Evolutionary conservation across 2,797 vertebrate species (phyloP), one percentile per base, ranked within the genome.

Genomic region (Liparis tanakae): DNA sequence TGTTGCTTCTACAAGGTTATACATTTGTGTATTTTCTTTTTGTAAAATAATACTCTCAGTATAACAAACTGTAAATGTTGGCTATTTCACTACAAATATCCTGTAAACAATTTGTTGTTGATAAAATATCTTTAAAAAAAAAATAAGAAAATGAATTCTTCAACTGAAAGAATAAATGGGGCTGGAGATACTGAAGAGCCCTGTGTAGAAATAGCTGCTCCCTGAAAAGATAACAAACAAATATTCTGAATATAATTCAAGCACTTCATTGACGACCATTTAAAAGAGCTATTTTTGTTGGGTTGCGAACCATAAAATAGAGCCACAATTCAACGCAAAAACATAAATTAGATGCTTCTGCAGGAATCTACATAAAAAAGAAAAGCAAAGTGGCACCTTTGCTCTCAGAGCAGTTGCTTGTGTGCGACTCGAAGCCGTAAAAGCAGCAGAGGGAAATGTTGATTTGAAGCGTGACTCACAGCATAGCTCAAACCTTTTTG

Each of bases 101-200:
- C 25, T 30, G 25, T 30, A 30, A 30, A 30, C 2, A 30, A 30
- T 1, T 30, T 30, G 2, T 30, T 30, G 2, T 30, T 30, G 2
- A 30, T 50, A 61, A 68, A 84, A 82, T 77, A 69, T 64, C 18
- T 64, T 53, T 76, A 88, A 2, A 30, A 30, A 30, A 30, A 30
- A 30, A 82, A 77, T 69, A 74, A 72, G 39, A 65, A 75, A 74
- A 68, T 79, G 43, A 60, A 56, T 74, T 72, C n/a, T 81, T 70
- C 9, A 74, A 56, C 50, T 64, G 48, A 80, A 36, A 63, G 62
- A 61, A 66, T 55, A 30, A 81, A 74, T 74, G 10, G 48, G n/a
- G 37, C 36, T 65, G 66, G 22, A 65, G 44, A 43, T 34, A 58
- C 30, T n/a, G 48, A 74, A 33, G 62, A 85, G 61, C 30, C 33